These are phyloP conservation scores for Notothenia coriiceps DNA, from an alignment of 2,113 vertebrate genomes.

Conservation along the genomic window DNA sequence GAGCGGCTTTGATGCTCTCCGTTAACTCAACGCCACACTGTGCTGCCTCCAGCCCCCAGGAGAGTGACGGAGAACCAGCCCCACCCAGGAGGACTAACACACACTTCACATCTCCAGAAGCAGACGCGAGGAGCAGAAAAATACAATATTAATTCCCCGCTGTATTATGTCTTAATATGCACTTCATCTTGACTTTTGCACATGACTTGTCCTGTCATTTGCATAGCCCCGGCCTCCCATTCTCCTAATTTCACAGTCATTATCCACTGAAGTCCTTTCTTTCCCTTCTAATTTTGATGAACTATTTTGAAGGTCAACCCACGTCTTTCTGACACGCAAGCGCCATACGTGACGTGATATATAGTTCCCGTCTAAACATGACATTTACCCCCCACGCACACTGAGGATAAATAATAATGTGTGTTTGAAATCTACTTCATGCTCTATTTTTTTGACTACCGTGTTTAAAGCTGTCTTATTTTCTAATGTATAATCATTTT, in stretches of 20 bases:
- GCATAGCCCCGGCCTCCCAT: conserved; percentile 91
- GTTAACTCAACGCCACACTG: conserved; percentile 52
- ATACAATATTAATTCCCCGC: conserved; percentile 92
- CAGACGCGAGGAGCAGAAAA: conserved; percentile 64
- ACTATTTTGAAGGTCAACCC: conserved; percentile 97
- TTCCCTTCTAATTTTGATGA: conserved; percentile 98
- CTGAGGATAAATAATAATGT: conserved; percentile 44
- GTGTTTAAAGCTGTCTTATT: conserved; percentile 53
- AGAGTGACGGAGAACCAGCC: conserved; percentile 35
- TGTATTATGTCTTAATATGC: conserved; percentile 94
- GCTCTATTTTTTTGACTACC: conserved; percentile 60
- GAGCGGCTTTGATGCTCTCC: conserved; percentile 53
- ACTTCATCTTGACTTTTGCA: conserved; percentile 96
- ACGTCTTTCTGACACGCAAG: conserved; percentile 53
- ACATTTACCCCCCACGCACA: conserved; percentile 26
- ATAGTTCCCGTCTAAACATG: conserved; percentile 37
- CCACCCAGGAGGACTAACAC: conserved; percentile 59
- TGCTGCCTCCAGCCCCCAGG: conserved; percentile 22
- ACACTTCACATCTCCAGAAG: conserved; percentile 57
- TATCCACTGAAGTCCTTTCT: conserved; percentile 97
- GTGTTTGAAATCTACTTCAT: conserved; percentile 57
- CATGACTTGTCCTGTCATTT: conserved; percentile 95
- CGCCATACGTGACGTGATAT: conserved; percentile 41
- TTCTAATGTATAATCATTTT: conserved; percentile 58
- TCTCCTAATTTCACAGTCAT: conserved; percentile 98